Conservation (phyloP, 2,797 vertebrate genomes). For the Amblyraja radiata region DNA sequence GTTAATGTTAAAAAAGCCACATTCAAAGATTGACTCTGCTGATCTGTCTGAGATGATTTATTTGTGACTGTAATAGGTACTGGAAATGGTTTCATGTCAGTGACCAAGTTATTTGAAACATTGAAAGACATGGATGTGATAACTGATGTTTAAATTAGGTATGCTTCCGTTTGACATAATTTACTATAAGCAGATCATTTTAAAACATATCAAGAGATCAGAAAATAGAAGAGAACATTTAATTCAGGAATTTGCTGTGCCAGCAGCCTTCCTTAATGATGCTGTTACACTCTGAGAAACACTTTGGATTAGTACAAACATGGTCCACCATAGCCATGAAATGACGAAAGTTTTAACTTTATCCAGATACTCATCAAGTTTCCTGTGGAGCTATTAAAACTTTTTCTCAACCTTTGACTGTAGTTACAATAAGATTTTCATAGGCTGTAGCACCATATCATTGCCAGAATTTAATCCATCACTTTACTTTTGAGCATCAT, state of each 20-base stretch:
- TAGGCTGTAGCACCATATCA: neutral
- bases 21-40: neutral
- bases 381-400: neutral
- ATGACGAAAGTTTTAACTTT: neutral
- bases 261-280: neutral
- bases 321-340: neutral
- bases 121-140: neutral
- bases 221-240: neutral
- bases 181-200: no score
- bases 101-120: neutral
- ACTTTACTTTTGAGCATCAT: neutral
- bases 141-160: neutral
- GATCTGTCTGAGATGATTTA: constrained; percentile 6
- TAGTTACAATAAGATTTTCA: neutral
- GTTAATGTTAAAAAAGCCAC: neutral
- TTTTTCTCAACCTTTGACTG: neutral
- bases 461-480: neutral
- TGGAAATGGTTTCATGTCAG: neutral
- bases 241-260: neutral
- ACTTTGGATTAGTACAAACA: neutral
- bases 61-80: neutral
- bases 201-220: neutral
- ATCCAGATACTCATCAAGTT: neutral
- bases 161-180: neutral
- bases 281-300: neutral